Evolutionary conservation across 2,888 invertebrate species (phyloP).

Genomic region (Cryptophagus acutangulus): DNA sequence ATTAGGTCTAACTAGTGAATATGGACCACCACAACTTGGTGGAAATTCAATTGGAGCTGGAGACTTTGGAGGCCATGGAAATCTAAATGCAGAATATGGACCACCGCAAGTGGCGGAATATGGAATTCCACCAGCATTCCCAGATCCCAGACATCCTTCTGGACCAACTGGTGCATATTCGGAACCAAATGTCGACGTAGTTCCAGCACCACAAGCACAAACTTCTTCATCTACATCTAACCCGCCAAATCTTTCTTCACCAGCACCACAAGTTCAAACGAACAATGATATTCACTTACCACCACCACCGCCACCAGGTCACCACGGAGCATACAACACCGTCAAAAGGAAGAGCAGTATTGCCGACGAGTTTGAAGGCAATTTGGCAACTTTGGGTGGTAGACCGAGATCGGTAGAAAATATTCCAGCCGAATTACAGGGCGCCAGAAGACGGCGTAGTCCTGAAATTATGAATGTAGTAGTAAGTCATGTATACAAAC

Average conservation of each 20-base stretch:
- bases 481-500: constrained; percentile 72
- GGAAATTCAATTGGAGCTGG: constrained; percentile 42
- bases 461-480: constrained; percentile 59
- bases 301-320: constrained; percentile 80
- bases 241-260: constrained; percentile 54
- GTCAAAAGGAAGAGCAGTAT: constrained; percentile 72
- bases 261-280: constrained; percentile 54
- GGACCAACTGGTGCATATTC: constrained; percentile 79
- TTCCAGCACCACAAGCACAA: constrained; percentile 78
- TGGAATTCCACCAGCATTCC: constrained; percentile 74
- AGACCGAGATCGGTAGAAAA: constrained; percentile 86
- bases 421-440: constrained; percentile 71
- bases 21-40: constrained; percentile 57
- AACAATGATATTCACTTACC: constrained; percentile 70
- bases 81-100: constrained; percentile 61
- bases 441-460: constrained; percentile 60
- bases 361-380: constrained; percentile 67
- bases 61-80: constrained; percentile 47
- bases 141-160: constrained; percentile 77
- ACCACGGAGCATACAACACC: constrained; percentile 73
- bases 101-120: constrained; percentile 65
- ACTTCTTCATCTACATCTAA: constrained; percentile 64
- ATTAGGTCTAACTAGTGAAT: constrained; percentile 57
- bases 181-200: constrained; percentile 73
- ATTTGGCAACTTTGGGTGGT: constrained; percentile 76